Evolutionary conservation across 2,113 vertebrate genomes (phyloP).

Genomic region (Anas platyrhynchos): DNA sequence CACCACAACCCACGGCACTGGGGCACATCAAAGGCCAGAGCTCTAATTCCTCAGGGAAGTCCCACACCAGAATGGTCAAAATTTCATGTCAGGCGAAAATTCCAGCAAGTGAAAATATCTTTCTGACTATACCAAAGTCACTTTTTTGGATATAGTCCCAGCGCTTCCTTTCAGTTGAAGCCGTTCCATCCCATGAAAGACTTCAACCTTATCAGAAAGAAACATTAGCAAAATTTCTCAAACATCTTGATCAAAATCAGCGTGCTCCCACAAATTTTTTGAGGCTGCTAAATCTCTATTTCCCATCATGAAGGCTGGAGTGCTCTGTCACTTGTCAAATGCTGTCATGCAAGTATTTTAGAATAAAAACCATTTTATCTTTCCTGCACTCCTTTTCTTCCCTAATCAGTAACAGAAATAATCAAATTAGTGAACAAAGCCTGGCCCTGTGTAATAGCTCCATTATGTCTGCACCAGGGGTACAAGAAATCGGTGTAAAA

Average conservation of each 20-base stretch:
- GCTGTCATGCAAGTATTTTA: background rate
- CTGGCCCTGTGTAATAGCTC: background rate
- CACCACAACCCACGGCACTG: background rate
- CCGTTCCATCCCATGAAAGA: background rate
- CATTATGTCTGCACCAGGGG: background rate
- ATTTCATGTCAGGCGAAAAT: background rate
- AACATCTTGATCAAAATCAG: conserved; percentile 16
- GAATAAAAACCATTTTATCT: background rate
- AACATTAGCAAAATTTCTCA: conserved; percentile 27
- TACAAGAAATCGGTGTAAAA: background rate
- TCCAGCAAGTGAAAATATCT: conserved; percentile 1
- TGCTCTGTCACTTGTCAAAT: conserved; percentile 21
- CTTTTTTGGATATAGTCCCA: background rate
- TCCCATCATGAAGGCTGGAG: background rate
- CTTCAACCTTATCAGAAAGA: background rate
- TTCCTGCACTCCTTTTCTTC: background rate
- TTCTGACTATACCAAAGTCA: background rate
- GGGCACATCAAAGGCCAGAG: conserved; percentile 8
- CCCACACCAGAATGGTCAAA: background rate
- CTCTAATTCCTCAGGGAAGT: conserved; percentile 25
- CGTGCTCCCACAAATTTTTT: background rate
- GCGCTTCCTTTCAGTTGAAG: background rate
- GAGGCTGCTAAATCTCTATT: background rate
- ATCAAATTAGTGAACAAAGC: background rate
- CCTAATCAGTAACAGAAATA: conserved; percentile 9